Evolutionary conservation across 35 echinoderm and acorn worm genomes (phyloP).

Genomic region (Lytechinus pictus): DNA sequence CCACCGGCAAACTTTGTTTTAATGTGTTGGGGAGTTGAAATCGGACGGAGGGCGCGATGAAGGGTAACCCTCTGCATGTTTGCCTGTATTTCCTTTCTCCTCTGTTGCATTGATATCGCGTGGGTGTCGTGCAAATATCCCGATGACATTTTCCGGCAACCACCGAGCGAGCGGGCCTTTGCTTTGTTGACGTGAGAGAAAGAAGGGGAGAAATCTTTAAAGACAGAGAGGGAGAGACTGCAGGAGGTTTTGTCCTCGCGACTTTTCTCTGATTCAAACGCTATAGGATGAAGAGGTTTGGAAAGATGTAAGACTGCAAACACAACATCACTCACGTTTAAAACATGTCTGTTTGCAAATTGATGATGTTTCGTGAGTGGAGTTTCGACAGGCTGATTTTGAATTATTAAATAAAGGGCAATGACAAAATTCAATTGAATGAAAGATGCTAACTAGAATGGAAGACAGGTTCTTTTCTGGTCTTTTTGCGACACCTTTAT

Average conservation of each 20-base stretch:
- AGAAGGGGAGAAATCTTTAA: neutral
- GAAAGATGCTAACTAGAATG: too few relatives aligned
- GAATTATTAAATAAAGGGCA: neutral
- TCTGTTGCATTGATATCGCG: neutral
- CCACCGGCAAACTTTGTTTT: neutral
- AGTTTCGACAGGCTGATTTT: neutral
- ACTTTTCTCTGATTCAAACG: neutral
- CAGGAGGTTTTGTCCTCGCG: neutral
- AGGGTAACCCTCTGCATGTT: neutral
- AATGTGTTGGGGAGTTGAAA: neutral
- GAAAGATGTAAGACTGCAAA: neutral
- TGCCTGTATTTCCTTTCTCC: neutral
- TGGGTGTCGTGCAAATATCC: constrained; percentile 9
- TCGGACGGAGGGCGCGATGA: neutral
- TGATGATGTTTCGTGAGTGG: neutral
- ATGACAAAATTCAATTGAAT: too few relatives aligned
- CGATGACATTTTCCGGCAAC: constrained; percentile 5
- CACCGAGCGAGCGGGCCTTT: neutral
- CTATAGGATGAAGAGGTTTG: neutral
- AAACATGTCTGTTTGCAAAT: neutral
- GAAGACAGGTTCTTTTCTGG: too few relatives aligned
- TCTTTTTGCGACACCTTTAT: too few relatives aligned
- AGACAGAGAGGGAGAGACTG: neutral
- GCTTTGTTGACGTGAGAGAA: neutral
- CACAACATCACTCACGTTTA: neutral